Percentiles rank a stretch among this genome's conserved stretches.
These are phyloP conservation scores for Echinops telfairi DNA, from an alignment of 2,113 vertebrate genomes.

Conservation along the genomic window DNA sequence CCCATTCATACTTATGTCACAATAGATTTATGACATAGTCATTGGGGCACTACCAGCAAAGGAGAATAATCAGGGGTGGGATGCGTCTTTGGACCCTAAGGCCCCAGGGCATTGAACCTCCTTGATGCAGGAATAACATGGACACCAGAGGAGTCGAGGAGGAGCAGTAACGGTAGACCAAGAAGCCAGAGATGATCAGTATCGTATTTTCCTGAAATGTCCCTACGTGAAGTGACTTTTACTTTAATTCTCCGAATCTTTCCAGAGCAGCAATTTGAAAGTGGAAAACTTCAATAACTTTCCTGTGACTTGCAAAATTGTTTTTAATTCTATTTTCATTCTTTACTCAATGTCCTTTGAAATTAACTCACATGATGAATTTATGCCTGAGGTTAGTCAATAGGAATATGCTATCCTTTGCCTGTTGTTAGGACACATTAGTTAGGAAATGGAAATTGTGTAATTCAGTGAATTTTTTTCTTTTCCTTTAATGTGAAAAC, in stretches of 20 bases:
- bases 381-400: background rate
- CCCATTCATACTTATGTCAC: background rate
- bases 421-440: background rate
- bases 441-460: constrained; percentile 12
- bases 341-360: background rate
- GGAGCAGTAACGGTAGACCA: too few relatives aligned
- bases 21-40: background rate
- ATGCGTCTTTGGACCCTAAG: too few relatives aligned
- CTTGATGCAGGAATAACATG: too few relatives aligned
- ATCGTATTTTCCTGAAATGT: background rate
- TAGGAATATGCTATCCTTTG: background rate
- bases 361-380: background rate
- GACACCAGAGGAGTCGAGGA: too few relatives aligned
- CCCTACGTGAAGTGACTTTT: background rate
- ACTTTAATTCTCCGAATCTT: background rate
- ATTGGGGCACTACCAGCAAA: background rate
- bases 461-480: background rate
- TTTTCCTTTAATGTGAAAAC: constrained; percentile 27
- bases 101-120: too few relatives aligned
- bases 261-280: background rate
- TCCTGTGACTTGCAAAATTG: background rate
- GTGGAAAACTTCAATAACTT: background rate
- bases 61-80: too few relatives aligned
- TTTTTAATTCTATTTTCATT: constrained; percentile 21
- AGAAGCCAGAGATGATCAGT: background rate